Evolutionary conservation across 2,797 vertebrate genomes (phyloP).

Genomic region (Psittacula derbiana): DNA sequence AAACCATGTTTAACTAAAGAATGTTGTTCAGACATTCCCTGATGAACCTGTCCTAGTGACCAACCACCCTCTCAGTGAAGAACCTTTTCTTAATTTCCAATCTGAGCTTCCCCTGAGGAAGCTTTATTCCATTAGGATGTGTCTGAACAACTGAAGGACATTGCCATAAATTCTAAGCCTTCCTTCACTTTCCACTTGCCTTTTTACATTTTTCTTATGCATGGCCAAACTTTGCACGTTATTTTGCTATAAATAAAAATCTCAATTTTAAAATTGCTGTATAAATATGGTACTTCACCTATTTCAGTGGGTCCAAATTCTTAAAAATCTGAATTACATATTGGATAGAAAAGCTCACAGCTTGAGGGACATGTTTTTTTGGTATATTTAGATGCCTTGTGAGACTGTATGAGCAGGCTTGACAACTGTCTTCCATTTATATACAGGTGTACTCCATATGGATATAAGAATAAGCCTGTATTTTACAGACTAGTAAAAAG

Average conservation of each 20-base stretch:
- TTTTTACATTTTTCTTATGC: background rate
- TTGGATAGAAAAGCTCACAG: background rate
- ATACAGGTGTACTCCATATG: background rate
- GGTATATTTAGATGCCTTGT: background rate
- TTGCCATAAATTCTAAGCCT: background rate
- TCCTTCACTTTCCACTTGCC: background rate
- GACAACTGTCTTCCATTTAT: background rate
- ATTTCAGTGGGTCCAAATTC: background rate
- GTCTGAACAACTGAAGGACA: background rate
- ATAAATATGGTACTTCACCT: background rate
- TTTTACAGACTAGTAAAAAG: background rate
- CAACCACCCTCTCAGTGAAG: background rate
- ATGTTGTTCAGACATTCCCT: fast-evolving
- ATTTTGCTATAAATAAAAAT: background rate
- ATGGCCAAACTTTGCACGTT: background rate
- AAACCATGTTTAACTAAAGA: no score
- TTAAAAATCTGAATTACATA: background rate
- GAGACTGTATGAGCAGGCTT: background rate
- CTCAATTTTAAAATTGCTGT: background rate
- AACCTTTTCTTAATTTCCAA: background rate
- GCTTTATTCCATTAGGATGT: background rate
- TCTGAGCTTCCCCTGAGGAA: background rate
- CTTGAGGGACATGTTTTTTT: background rate
- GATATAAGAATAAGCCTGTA: background rate
- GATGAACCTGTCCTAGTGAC: background rate